Base-by-base conservation (phyloP, 2,888 invertebrate species). In the Mesoligia furuncula region DNA sequence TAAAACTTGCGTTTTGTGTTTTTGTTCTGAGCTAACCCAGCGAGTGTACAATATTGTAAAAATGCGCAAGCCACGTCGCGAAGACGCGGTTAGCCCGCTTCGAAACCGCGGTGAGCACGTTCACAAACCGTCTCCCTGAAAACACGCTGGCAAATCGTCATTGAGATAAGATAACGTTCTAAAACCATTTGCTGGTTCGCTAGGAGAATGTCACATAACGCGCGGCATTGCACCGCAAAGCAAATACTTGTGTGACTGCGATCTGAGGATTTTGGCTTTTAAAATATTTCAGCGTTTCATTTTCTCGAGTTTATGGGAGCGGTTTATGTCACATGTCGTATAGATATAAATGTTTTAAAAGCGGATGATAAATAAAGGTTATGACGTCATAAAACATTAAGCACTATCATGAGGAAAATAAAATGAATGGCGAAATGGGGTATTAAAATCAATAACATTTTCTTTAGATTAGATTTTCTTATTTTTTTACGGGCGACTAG, bases 301-400 rank as follows among this genome's bases (percentile, higher is more conserved):
- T 72, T 85, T 64, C 69, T 69, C 54, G 17, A 51, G 48, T 42
- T 76, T 73, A 71, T 77, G 51, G 36, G 51, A 70, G 64, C 0
- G 59, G 11, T 81, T 76, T 77, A 81, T 66, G 73, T 64, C 64
- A 73, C 76, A 64, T 39, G 31, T 51, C 51, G 42, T 31, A 27
- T 20, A 48, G 70, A 71, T 80, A 84, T 83, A 73, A 84, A 76
- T 59, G 62, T 75, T 84, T 75, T 72, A 65, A 84, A 69, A 67
- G 31, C n/a, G 2, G 24, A 68, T 82, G 31, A 62, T 77, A 65
- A 69, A 73, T 75, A 70, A 64, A 62, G 31, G 36, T 75, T 80
- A 83, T 65, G 48, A 4, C 5, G 54, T 61, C n/a, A 51, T 77
- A 73, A 79, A 71, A 67, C 24, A 27, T 57, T 62, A 27, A 57